These are phyloP conservation scores for Macaria liturata DNA, from an alignment of 2,888 invertebrate species.

Conservation along the genomic window DNA sequence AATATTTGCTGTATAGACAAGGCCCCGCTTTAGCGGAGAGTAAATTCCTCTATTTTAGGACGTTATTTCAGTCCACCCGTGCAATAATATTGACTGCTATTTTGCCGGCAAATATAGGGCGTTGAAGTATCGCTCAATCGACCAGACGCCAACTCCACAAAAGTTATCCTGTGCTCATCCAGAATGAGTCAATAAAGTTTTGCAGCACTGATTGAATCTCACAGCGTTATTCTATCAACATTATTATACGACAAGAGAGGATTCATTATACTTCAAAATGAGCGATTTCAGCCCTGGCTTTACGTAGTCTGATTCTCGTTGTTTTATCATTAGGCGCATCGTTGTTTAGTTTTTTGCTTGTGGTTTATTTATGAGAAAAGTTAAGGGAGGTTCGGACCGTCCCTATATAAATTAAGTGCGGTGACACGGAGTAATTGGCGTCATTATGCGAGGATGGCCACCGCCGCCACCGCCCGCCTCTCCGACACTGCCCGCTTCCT, in stretches of 20 bases:
- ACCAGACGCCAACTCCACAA: slow-evolving; percentile 3
- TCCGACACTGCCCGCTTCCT: slow-evolving; percentile 37
- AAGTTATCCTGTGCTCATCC: no score
- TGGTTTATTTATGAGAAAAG: slow-evolving; percentile 66
- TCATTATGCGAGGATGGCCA: slow-evolving; percentile 59
- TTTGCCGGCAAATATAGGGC: slow-evolving; percentile 10
- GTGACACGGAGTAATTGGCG: slow-evolving; percentile 67
- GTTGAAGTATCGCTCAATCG: slow-evolving; percentile 16
- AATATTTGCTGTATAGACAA: slow-evolving; percentile 31
- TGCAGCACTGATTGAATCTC: no score
- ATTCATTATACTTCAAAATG: no score
- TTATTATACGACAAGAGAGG: no score
- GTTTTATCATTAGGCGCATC: slow-evolving; percentile 43
- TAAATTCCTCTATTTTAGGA: slow-evolving; percentile 28
- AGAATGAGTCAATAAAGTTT: no score
- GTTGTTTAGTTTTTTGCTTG: slow-evolving; percentile 56
- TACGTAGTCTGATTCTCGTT: background rate
- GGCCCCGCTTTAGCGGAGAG: slow-evolving; percentile 20
- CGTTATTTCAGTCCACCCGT: slow-evolving; percentile 26
- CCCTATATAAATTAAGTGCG: slow-evolving; percentile 64
- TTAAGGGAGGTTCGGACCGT: slow-evolving; percentile 55
- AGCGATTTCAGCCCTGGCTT: background rate
- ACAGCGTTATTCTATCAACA: no score
- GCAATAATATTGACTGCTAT: slow-evolving; percentile 25
- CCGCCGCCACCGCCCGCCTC: slow-evolving; percentile 35